phyloP scores from a whole-genome alignment of 2,797 vertebrate genomes.

The Agapornis canus region DNA sequence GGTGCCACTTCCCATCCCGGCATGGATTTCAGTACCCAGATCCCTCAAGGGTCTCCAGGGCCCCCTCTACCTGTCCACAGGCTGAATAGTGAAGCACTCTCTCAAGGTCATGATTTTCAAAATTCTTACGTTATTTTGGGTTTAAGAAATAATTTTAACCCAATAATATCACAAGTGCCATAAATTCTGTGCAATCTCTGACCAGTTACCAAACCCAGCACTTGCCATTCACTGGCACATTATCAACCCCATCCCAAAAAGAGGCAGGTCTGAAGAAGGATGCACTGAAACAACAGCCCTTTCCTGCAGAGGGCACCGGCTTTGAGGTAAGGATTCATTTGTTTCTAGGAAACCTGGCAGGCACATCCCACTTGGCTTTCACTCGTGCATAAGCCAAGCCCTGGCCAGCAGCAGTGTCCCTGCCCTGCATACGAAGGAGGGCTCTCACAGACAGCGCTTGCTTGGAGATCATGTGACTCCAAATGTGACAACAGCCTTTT shows the following conservation, averaged over 20 bases:
- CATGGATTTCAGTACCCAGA: background rate
- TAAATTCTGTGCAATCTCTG: fast-evolving
- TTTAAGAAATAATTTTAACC: background rate
- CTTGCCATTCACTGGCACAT: background rate
- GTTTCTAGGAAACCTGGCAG: background rate
- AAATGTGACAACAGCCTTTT: background rate
- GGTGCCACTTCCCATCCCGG: fast-evolving
- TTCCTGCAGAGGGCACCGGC: background rate
- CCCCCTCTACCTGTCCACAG: fast-evolving
- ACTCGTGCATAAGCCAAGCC: background rate
- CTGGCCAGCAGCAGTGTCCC: fast-evolving
- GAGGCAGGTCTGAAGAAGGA: background rate
- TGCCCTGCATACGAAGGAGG: constrained; percentile 30
- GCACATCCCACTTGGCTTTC: background rate
- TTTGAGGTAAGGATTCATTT: background rate
- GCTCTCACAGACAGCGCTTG: background rate
- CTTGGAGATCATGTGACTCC: background rate
- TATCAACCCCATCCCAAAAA: background rate
- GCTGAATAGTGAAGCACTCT: background rate
- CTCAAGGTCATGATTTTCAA: background rate
- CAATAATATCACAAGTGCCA: fast-evolving
- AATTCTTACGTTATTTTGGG: background rate
- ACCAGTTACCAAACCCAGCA: fast-evolving
- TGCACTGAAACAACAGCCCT: background rate
- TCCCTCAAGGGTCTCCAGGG: background rate